Evolutionary conservation across 2,888 invertebrate species (phyloP), one percentile per base, ranked within the genome.

Genomic region (Meghimatium bilineatum): DNA sequence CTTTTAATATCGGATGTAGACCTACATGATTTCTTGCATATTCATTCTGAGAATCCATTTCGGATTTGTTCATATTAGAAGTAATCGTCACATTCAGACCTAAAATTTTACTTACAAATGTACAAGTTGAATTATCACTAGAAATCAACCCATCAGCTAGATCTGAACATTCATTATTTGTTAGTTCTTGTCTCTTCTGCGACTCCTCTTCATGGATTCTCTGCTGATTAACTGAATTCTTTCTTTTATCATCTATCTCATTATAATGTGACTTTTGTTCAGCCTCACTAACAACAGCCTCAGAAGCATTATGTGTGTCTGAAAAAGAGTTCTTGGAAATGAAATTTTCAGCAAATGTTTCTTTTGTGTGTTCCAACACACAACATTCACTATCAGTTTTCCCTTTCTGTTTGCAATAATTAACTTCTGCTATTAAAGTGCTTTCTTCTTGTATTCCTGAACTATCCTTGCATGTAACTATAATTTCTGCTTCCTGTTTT

Each of bases 1-100:
- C 44, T 38, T 83, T 83, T 17, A 83, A 60, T 34, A 83, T 83
- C 3, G 83, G 71, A 1, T 38, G 52, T 32, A 29, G 56, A n/a
- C 34, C 44, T 52, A n/a, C 32, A 23, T 52, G 52, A 23, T 20
- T 52, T 78, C 12, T 14, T 12, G 10, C 20, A 26, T 5, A 36
- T 6, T 63, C n/a, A 14, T 63, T 44, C 38, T 29, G 26, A 71
- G n/a, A n/a, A n/a, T 36, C 6, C 29, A n/a, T n/a, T 17, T 49
- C 5, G 1, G 12, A n/a, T 26, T 3, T 49, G 44, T 14, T 49
- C 2, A 17, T 36, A 49, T 29, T 14, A 29, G 5, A 44, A 44
- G 56, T 20, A 17, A 56, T 23, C 17, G 3, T 23, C 56, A 3
- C 56, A 14, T 56, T 23, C 3, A 1, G 44, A 14, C 29, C 12